Evolutionary conservation across 1,140 invertebrate species (phyloP).

Genomic region (Drosophila tristis): DNA sequence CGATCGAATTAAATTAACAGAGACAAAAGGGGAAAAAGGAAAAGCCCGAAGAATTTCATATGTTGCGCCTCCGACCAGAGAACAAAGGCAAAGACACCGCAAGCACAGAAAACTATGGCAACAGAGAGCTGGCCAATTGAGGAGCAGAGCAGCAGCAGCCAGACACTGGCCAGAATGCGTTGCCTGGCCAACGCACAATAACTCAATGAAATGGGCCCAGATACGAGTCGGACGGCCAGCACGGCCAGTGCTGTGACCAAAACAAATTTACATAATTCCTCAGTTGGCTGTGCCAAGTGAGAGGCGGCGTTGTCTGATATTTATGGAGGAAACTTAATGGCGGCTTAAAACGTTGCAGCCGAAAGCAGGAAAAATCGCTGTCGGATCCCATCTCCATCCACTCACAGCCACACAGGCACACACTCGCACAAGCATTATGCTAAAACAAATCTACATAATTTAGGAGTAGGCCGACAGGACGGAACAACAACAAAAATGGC

Average conservation of each 20-base stretch:
- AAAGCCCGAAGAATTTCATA: conserved; percentile 35
- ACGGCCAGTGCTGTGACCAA: conserved; percentile 59
- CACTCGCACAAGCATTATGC: conserved; percentile 60
- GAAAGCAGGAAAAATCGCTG: conserved; percentile 47
- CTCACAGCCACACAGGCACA: conserved; percentile 14
- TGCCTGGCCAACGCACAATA: conserved; percentile 45
- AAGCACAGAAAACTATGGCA: conserved; percentile 28
- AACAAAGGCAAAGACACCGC: conserved; percentile 27
- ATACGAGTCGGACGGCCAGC: conserved; percentile 17
- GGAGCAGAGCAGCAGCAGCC: background rate
- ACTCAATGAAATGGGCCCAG: conserved; percentile 54
- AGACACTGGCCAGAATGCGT: conserved; percentile 7
- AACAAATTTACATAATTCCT: conserved; percentile 79
- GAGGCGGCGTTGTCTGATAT: conserved; percentile 54
- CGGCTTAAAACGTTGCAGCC: conserved; percentile 76
- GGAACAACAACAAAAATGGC: conserved; percentile 25
- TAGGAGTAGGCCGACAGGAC: conserved; percentile 70
- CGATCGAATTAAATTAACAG: conserved; percentile 48
- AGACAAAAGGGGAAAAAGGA: conserved; percentile 14
- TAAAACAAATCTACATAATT: conserved; percentile 83
- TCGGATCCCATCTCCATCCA: conserved; percentile 27
- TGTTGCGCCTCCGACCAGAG: background rate
- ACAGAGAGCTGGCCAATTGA: conserved; percentile 2
- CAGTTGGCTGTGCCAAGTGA: conserved; percentile 21
- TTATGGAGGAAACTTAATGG: conserved; percentile 76